Base-by-base conservation (phyloP, 2,888 invertebrate genomes). In the Teleogryllus oceanicus region DNA sequence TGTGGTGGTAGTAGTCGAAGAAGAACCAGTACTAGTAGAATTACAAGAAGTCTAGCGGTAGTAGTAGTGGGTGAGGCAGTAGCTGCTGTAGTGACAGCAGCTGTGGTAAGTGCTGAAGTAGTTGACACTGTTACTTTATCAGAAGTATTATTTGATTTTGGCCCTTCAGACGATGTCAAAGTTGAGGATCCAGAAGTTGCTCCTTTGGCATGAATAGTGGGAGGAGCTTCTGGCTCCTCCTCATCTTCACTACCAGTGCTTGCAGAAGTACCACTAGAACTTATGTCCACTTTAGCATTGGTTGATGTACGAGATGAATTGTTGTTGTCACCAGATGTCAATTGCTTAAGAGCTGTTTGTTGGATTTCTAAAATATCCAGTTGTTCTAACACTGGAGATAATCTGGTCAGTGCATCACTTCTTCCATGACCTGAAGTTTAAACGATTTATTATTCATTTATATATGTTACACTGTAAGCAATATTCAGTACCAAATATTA, bases 281-380 rank as follows among this genome's bases (percentile, higher is more conserved):
- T 50, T 80, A 51, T 21, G 20, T 77, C 51, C 78, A 75, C 79
- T 82, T 82, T 62, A 82, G 81, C 79, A 80, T 80, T 62, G 81
- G 82, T 16, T 62, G 62, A 1, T 4, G 62, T 18, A 18, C 62
- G 62, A n/a, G 62, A 20, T 49, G 24, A n/a, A 16, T 49, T 78
- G 21, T 62, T 62, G n/a, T n/a, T 18, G 5, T 62, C 62, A 13
- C 13, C 16, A 18, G 62, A 62, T 62, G 81, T 79, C 74, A 82
- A 75, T 49, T 80, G 81, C 21, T 81, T 77, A 49, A 82, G 80
- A 11, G 82, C 82, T 50, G 81, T 81, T 74, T 82, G 82, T 78
- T 82, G 82, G 37, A 82, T 82, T 77, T 82, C 82, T 78, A 82
- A 74, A 62, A 82, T 82, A 75, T 82, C 82, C 24, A 82, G 78